A percentile compares a stretch with the other conserved stretches of the same genome.
Evolutionary conservation across 2,888 invertebrate genomes (phyloP).

Genomic region (Scaptomyza cyrtandrae): DNA sequence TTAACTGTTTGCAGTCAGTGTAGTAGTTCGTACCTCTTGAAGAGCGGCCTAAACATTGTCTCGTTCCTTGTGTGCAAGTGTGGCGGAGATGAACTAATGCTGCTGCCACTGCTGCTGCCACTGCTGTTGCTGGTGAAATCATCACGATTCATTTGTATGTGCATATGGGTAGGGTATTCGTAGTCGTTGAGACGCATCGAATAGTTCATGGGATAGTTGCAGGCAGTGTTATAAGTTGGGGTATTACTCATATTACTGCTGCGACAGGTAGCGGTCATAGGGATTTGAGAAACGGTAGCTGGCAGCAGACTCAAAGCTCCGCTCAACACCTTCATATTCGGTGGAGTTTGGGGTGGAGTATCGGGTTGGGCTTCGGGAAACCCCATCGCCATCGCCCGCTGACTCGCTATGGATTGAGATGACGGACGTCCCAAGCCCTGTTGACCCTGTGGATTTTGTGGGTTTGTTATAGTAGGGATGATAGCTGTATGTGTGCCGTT

Average conservation of each 20-base stretch:
- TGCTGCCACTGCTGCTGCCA: conserved; percentile 45
- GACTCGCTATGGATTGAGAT: conserved; percentile 80
- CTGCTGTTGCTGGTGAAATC: conserved; percentile 47
- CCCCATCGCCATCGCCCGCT: conserved; percentile 87
- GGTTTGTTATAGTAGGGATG: conserved; percentile 81
- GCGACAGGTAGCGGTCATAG: conserved; percentile 86
- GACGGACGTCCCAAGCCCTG: conserved; percentile 32
- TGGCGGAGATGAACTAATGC: conserved; percentile 76
- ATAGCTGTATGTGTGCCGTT: conserved; percentile 83
- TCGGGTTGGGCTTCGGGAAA: conserved; percentile 94
- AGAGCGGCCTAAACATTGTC: conserved; percentile 93
- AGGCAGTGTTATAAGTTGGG: conserved; percentile 31
- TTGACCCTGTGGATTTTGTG: conserved; percentile 68
- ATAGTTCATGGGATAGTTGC: conserved; percentile 67
- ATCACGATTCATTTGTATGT: conserved; percentile 52
- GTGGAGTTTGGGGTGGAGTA: conserved; percentile 97
- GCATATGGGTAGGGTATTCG: conserved; percentile 74
- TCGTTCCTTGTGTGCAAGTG: conserved; percentile 64
- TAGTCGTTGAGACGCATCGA: conserved; percentile 78
- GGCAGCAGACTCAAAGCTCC: conserved; percentile 90
- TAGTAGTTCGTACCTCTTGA: conserved; percentile 89
- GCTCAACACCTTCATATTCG: conserved; percentile 95
- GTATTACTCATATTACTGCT: conserved; percentile 76
- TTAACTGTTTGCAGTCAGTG: conserved; percentile 39
- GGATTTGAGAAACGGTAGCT: conserved; percentile 86